phyloP scores from a whole-genome alignment of 2,113 vertebrate species.

The Lophochroa leadbeateri region DNA sequence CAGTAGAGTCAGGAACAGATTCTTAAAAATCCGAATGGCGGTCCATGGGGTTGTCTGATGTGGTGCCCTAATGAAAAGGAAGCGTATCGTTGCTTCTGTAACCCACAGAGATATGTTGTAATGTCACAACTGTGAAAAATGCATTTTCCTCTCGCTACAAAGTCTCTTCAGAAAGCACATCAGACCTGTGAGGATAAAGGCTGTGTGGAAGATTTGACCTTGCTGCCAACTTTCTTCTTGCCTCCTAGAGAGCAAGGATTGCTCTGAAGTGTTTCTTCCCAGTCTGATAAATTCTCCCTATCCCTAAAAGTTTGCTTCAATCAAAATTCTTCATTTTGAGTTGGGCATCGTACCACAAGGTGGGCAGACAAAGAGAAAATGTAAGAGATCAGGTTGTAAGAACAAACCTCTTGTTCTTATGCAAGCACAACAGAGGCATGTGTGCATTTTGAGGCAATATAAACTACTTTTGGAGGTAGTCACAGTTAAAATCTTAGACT shows the following conservation, averaged over 20 bases:
- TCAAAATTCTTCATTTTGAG: background rate
- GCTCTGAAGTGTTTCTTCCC: background rate
- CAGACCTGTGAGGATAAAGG: accelerated
- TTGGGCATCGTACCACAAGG: background rate
- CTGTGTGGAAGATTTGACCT: background rate
- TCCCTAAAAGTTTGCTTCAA: background rate
- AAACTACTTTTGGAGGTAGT: background rate
- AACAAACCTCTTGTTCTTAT: background rate
- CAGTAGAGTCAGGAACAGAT: background rate
- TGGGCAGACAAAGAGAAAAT: background rate
- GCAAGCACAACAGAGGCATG: background rate
- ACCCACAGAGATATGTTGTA: background rate
- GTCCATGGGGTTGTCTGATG: background rate
- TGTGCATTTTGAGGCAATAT: background rate
- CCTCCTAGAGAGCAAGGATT: background rate
- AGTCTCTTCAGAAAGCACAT: background rate
- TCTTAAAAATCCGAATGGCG: background rate
- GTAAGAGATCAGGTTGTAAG: background rate
- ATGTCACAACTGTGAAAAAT: background rate
- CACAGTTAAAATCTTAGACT: background rate
- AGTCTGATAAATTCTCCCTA: background rate
- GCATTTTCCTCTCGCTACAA: background rate
- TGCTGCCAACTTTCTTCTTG: background rate
- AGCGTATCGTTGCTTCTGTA: background rate
- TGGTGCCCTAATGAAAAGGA: background rate